Base-by-base conservation (phyloP, 2,113 vertebrate genomes). In the Entomyzon cyanotis region DNA sequence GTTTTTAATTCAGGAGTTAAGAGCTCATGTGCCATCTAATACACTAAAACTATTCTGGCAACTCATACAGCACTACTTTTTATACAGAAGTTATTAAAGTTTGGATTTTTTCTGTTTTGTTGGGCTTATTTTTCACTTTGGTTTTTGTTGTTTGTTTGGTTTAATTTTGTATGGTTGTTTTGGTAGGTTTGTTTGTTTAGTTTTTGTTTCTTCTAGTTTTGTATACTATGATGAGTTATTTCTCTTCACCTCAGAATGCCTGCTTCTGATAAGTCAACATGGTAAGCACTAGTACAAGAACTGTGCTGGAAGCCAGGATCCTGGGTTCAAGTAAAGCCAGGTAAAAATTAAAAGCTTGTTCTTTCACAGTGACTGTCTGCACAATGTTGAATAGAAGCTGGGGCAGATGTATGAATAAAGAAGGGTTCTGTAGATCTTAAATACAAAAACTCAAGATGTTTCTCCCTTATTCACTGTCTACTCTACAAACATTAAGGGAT, bases 141-240 rank as follows among this genome's bases (percentile, higher is more conserved):
- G 0, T 35, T 63, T 58, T 44, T 42, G 24, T 5, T 79, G 18
- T 18, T 15, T 10, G 4, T 18, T 15, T 10, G 4, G 1, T 1
- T 25, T 0, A 4, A 41, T 68, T 46, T 78, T 39, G 2, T 64
- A 41, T 1, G 0, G 14, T 25, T 21, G 1, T 31, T 88, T 63
- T 47, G 17, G 24, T 6, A 5, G 17, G 10, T 63, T 79, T 55
- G 2, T 28, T 52, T 59, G 7, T 4, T 37, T 58, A 7, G 1
- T 3, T 47, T 70, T 25, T 41, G 28, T 28, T 23, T 83, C 59
- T 37, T 50, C 64, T 46, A 3, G 28, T 75, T 78, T 70, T 12
- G 1, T 37, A 44, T 86, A 67, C 9, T 53, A 15, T 23, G 64
- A 64, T 1, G 2, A 83, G 12, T n/a, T 70, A 59, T n/a, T 86